Evolutionary conservation across 2,113 vertebrate species (phyloP), one percentile per base, ranked within the genome.

Genomic region (Rafetus swinhoei): DNA sequence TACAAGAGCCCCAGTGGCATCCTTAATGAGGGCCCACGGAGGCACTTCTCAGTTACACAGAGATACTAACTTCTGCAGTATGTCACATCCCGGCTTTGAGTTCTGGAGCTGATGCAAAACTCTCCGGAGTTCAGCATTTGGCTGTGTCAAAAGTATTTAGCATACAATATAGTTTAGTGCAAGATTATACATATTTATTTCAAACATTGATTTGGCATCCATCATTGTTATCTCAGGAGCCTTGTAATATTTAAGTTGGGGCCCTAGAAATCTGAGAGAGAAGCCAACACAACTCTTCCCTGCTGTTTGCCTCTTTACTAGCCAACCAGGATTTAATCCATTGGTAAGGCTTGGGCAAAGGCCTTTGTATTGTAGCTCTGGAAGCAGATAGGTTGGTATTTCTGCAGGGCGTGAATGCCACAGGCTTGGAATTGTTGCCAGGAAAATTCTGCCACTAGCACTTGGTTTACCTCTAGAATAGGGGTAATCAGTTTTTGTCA

Each of bases 181-280:
- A 88, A 15, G 0, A 2, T 1, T 0, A 7, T 0, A 1, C 0
- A 2, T 4, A 0, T 32, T 90, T 9, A 6, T 72, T 87, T 14
- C 14, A 32, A 10, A 2, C 25, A 2, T 39, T 27, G 7, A 0
- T 9, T 32, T 55, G 24, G 88, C 22, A 2, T 14, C n/a, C n/a
- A 52, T 15, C 56, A 11, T 5, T 9, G 14, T 18, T 3, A 16
- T 14, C 22, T 81, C 2, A 0, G 32, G 79, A 12, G 14, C 74
- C 29, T 3, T 9, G 59, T 15, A 52, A 79, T 35, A 65, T 82
- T 14, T 29, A 21, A 72, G 81, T 72, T 80, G 18, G 72, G 93
- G 79, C 15, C 19, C 19, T 9, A 12, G 1, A 16, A 2, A 45
- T 45, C 25, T 2, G 3, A 56, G 55, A 1, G 21, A 19, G 29